Conservation (phyloP, 2,113 vertebrate species). For the Clarias gariepinus region DNA sequence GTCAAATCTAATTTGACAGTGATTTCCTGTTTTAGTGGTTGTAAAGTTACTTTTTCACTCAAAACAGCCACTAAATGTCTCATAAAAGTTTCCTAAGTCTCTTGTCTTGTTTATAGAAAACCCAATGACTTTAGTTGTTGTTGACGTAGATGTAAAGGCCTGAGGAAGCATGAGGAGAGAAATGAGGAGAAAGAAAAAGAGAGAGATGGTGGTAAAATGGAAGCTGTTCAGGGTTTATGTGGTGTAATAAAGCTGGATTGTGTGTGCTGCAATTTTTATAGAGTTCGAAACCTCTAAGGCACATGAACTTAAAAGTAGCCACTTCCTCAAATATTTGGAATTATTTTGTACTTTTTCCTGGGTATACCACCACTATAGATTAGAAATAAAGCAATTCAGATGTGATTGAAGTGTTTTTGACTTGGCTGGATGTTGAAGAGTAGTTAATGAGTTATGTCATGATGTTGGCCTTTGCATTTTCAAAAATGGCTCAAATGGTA, state of each 20-base stretch:
- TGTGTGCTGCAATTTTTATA: not conserved
- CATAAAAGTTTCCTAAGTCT: not conserved
- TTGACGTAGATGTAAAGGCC: not conserved
- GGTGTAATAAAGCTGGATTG: slow-evolving; percentile 1
- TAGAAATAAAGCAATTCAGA: too few species aligned
- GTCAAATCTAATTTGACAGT: too few species aligned
- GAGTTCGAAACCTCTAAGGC: not conserved
- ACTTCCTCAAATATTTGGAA: too few species aligned
- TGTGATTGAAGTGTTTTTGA: too few species aligned
- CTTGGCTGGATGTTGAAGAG: too few species aligned
- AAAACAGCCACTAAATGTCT: not conserved
- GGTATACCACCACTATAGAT: too few species aligned
- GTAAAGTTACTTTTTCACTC: not conserved
- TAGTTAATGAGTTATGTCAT: too few species aligned
- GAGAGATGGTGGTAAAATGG: not conserved
- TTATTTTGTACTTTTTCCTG: too few species aligned
- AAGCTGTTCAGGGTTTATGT: not conserved
- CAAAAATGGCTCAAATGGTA: too few species aligned
- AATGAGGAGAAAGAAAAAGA: not conserved
- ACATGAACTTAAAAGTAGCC: not conserved
- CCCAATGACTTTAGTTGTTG: not conserved
- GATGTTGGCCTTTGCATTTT: too few species aligned
- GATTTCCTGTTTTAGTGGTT: not conserved
- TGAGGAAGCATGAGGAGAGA: not conserved
- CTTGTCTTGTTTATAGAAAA: not conserved